Base-by-base conservation (phyloP, 2,888 invertebrate genomes). In the Tenthredo livida region DNA sequence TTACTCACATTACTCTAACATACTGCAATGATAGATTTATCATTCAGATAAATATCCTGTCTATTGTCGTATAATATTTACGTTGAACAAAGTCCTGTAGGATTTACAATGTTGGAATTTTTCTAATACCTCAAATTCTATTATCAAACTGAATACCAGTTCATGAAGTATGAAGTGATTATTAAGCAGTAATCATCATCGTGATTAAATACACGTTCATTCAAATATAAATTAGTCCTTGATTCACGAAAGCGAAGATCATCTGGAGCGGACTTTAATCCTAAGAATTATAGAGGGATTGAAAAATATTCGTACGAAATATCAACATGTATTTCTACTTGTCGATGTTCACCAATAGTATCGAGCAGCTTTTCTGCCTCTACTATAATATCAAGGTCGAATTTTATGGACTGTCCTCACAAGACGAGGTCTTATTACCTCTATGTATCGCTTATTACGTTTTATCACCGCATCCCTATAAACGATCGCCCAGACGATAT, bases 401-500 rank as follows among this genome's bases (percentile, higher is more conserved):
- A 10, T 73, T 73, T 73, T 73, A 73, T 73, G 40, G 43, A 43
- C 73, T 73, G 73, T 12, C 21, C 21, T 29, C 73, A 15, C 43
- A 47, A 73, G 4, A 47, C 73, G 25, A 25, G 15, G 4, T 7
- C 43, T 73, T 73, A 73, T 73, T 73, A 73, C 73, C 47, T 43
- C 73, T 73, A 40, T 40, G 21, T 21, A 43, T 43, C 9, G 40
- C 73, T 73, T 47, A 73, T 73, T 73, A 73, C 73, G 25, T 73
- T 73, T 73, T 73, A 73, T 73, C 21, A 47, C 73, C 73, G 40
- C 2, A 21, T 73, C n/a, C 47, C 40, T 43, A 73, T 73, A 43
- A 73, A 73, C 47, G 12, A 47, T 47, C 12, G 25, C 43, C 21
- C 6, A 67, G 67, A 43, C 21, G 73, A 40, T 40, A 43, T 73